Base-by-base conservation (phyloP, 2,797 vertebrate genomes). In the Clamator glandarius region DNA sequence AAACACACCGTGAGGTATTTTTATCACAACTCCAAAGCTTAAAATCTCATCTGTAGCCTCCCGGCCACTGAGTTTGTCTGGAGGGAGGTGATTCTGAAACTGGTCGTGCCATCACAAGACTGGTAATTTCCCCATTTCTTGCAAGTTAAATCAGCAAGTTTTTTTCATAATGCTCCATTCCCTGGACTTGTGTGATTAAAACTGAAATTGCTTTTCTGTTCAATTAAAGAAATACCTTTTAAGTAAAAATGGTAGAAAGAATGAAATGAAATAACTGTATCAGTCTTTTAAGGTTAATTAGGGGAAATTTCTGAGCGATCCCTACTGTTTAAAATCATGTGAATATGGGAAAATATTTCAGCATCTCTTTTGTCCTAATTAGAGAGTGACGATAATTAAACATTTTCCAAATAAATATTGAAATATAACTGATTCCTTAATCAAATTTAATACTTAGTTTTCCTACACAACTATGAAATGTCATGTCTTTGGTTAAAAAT, bases 181-280 rank as follows among this genome's bases (percentile, higher is more conserved):
- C 19, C 17, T 86, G 41, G n/a, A 64, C 42, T 86, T 33, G 9
- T 12, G 17, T 84, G 76, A 57, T 68, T 81, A 64, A 78, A 73
- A 72, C 25, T 72, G 54, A 84, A 96, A 91, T 81, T 77, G 29
- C 36, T 92, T 92, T 86, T 77, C 44, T 85, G 31, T 84, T 93
- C 80, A 87, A 84, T 84, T 93, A 92, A 93, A 84, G 66, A 93
- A 84, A 76, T 72, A 86, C 5, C 20, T 90, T 93, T 86, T 64
- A 84, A 86, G 63, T 86, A 62, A 78, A 83, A 93, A 55, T 26
- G 8, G 9, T 58, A 84, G 51, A 39, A 75, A 88, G 58, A 91
- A 69, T 9, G 9, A 87, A 80, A 74, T 20, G 3, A 74, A 93
- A 63, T 74, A 89, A 80, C 51, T 33, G 2, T 57, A 67, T 93